These are phyloP conservation scores for Hyperoplus lanceolatus DNA, from an alignment of 2,797 vertebrate species.

Conservation along the genomic window DNA sequence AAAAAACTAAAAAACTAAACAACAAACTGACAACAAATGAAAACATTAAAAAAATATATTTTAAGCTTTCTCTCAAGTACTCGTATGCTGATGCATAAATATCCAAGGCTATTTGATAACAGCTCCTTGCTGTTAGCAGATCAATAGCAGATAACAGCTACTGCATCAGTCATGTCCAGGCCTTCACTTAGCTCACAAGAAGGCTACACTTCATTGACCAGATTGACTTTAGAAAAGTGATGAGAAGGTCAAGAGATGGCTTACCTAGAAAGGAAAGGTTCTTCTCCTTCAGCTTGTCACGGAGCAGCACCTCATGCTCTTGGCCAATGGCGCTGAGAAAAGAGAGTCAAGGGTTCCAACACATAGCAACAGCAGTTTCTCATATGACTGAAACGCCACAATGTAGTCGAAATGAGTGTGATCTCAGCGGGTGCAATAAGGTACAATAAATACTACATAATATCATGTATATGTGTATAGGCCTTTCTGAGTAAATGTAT, in stretches of 20 bases:
- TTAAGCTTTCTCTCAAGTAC: conserved; percentile 65
- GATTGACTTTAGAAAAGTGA: conserved; percentile 28
- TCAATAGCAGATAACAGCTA: conserved; percentile 88
- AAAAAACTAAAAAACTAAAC: conserved; percentile 75
- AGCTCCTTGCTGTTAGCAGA: conserved; percentile 86
- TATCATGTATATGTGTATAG: not conserved
- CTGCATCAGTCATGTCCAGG: conserved; percentile 82
- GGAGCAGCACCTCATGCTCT: conserved; percentile 94
- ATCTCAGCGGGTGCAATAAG: not conserved
- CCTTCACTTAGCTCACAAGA: conserved; percentile 49
- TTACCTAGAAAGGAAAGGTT: conserved; percentile 97
- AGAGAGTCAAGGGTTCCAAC: conserved; percentile 73
- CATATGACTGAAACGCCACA: not conserved
- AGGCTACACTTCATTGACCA: conserved; percentile 47
- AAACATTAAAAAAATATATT: conserved; percentile 41
- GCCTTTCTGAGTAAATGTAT: too few relatives aligned
- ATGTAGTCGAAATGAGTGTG: not conserved
- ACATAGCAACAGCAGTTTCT: conserved; percentile 7
- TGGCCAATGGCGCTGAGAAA: conserved; percentile 93
- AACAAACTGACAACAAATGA: conserved; percentile 84
- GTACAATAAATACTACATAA: not conserved
- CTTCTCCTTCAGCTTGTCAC: conserved; percentile 92
- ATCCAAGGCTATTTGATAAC: conserved; percentile 85
- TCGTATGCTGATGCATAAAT: conserved; percentile 81
- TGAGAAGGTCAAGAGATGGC: conserved; percentile 59